Percentiles rank a stretch among this genome's conserved stretches.
Evolutionary conservation across 2,888 invertebrate genomes (phyloP).

Genomic region (Stictocephala bisonia): DNA sequence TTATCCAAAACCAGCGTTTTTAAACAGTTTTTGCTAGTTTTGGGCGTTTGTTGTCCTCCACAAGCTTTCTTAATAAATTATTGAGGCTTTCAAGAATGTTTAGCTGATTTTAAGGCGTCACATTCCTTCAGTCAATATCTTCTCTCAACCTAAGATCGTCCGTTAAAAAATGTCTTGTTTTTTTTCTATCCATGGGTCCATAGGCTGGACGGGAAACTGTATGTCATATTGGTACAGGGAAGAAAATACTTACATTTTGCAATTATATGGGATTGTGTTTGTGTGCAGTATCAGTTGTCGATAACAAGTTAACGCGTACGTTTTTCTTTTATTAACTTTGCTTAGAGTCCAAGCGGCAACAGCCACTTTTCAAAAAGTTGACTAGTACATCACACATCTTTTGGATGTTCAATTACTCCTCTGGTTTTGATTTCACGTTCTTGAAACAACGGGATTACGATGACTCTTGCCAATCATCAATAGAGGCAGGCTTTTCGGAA

Average conservation of each 20-base stretch:
- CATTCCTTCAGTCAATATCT: conserved; percentile 8
- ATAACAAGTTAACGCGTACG: conserved; percentile 39
- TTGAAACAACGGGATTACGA: too few relatives aligned
- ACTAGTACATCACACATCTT: conserved; percentile 13
- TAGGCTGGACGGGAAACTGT: conserved; percentile 46
- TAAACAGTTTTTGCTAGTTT: conserved; percentile 20
- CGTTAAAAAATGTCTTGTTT: conserved; percentile 47
- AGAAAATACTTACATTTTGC: conserved; percentile 43
- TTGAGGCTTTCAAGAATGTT: conserved; percentile 15
- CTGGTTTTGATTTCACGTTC: conserved; percentile 37
- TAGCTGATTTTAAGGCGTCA: conserved; percentile 7
- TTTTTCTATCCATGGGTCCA: conserved; percentile 53
- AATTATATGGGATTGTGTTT: conserved; percentile 26
- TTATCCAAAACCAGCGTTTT: conserved; percentile 16
- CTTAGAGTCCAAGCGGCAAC: conserved; percentile 10
- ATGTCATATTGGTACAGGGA: conserved; percentile 18
- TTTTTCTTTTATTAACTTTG: conserved; percentile 25
- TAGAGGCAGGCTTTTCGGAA: conserved; percentile 28
- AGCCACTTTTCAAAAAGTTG: conserved; percentile 4
- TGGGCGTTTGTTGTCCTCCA: not conserved
- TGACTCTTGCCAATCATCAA: too few relatives aligned
- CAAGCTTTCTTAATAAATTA: conserved; percentile 15
- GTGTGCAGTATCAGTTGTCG: conserved; percentile 42
- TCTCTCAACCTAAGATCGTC: conserved; percentile 15
- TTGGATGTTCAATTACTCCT: conserved; percentile 24